These are phyloP conservation scores for Conistra vaccinii DNA, from an alignment of 2,888 invertebrate species.

Conservation along the genomic window DNA sequence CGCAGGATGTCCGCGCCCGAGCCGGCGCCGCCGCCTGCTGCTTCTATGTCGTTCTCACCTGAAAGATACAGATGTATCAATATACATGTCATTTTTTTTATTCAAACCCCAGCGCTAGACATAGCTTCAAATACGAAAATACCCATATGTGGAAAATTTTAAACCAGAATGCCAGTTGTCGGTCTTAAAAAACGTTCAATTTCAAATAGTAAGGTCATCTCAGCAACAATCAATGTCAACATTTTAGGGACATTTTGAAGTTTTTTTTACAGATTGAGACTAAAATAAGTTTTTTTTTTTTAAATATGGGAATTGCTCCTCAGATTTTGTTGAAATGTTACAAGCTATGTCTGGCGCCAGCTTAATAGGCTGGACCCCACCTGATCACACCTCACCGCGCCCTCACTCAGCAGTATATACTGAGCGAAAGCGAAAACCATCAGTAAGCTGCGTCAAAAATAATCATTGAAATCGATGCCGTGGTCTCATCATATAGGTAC, in stretches of 20 bases:
- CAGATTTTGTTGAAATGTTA: not conserved
- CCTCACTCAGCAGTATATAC: not conserved
- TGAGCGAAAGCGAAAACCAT: slow-evolving; percentile 3
- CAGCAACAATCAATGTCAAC: not conserved
- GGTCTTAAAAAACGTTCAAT: not conserved
- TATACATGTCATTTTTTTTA: not conserved
- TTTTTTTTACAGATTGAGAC: not conserved
- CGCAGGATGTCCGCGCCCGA: slow-evolving; percentile 77
- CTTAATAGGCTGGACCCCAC: slow-evolving; percentile 43
- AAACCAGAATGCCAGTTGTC: not conserved
- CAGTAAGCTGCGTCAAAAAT: slow-evolving; percentile 45
- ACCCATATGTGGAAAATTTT: not conserved
- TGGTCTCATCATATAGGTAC: not conserved
- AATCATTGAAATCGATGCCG: not conserved
- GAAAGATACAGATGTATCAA: slow-evolving; percentile 38
- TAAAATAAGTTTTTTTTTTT: no score
- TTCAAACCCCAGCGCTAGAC: not conserved
- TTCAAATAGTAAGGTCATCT: not conserved
- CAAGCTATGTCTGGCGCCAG: slow-evolving; percentile 12
- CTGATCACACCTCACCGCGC: slow-evolving; percentile 54
- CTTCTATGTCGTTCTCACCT: slow-evolving; percentile 88
- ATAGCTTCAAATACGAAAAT: slow-evolving; percentile 24
- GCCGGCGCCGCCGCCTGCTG: slow-evolving; percentile 71
- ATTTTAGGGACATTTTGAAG: not conserved
- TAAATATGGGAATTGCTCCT: not conserved